Evolutionary conservation across 1,140 invertebrate species (phyloP).

Genomic region (Atta texana): DNA sequence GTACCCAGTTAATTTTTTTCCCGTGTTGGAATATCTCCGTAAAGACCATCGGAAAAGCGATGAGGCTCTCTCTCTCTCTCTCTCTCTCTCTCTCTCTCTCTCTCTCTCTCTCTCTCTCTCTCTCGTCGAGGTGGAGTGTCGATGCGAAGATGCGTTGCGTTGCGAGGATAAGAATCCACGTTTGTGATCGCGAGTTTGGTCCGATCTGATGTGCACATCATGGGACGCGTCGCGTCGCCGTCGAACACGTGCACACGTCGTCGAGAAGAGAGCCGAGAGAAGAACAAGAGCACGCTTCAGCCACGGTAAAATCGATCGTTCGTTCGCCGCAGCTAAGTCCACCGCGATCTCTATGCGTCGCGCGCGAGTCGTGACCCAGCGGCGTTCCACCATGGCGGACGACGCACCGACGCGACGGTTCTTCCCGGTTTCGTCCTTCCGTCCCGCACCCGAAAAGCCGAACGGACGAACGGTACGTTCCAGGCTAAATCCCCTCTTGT

Average conservation of each 20-base stretch:
- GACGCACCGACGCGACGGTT: conserved; percentile 40
- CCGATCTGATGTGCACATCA: background rate
- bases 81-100: too few relatives aligned
- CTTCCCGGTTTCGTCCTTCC: background rate
- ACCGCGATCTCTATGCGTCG: conserved; percentile 70
- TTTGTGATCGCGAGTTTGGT: conserved; percentile 15
- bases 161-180: conserved; percentile 24
- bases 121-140: background rate
- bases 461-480: background rate
- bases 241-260: conserved; percentile 67
- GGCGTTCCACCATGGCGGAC: conserved; percentile 69
- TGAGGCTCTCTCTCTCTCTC: background rate
- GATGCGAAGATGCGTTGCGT: background rate
- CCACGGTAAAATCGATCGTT: conserved; percentile 73
- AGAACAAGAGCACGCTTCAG: too few relatives aligned
- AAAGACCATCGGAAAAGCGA: background rate
- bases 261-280: conserved; percentile 22
- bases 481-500: conserved; percentile 18
- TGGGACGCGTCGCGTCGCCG: background rate
- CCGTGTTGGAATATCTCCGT: background rate
- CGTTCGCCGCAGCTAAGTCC: background rate
- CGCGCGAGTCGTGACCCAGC: conserved; percentile 68
- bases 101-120: too few relatives aligned
- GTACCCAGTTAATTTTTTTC: too few relatives aligned
- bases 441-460: conserved; percentile 24